Percentiles rank a stretch among this genome's conserved stretches.
Conservation (phyloP, 1,140 invertebrate species). For the Elysia chlorotica region DNA sequence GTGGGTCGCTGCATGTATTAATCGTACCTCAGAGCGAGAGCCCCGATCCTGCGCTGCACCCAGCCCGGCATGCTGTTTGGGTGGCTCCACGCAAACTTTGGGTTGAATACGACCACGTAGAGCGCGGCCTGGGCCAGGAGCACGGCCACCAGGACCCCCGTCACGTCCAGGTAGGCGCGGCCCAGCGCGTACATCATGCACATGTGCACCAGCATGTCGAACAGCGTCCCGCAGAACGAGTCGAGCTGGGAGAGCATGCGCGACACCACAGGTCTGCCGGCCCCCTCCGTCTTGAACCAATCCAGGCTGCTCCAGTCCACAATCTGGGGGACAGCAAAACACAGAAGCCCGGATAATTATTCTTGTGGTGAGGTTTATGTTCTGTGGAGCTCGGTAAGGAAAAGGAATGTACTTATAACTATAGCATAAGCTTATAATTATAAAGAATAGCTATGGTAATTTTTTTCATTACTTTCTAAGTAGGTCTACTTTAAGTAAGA, state of each 20-base stretch:
- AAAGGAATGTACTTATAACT: too few relatives aligned
- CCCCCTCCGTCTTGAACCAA: conserved; percentile 37
- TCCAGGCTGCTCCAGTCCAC: conserved; percentile 55
- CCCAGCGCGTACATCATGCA: conserved; percentile 37
- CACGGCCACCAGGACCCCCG: conserved; percentile 33
- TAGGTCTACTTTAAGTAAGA: too few relatives aligned
- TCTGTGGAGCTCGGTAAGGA: too few relatives aligned
- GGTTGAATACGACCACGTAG: conserved; percentile 36
- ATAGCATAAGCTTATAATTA: too few relatives aligned
- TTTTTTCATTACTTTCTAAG: too few relatives aligned
- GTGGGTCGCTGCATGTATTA: too few relatives aligned
- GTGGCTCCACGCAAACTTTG: conserved; percentile 43
- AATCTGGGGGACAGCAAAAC: too few relatives aligned
- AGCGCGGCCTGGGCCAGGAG: conserved; percentile 26
- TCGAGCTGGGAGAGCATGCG: conserved; percentile 34
- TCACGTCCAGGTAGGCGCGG: conserved; percentile 30
- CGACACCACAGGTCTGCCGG: too few relatives aligned
- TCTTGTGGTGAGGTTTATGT: too few relatives aligned
- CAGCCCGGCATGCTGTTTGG: conserved; percentile 39
- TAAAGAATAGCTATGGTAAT: too few relatives aligned
- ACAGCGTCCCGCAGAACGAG: conserved; percentile 43
- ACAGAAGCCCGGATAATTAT: too few relatives aligned
- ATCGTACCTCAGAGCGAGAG: conserved; percentile 14
- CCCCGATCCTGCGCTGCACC: conserved; percentile 40
- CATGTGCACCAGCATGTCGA: conserved; percentile 45